Evolutionary conservation across 1,140 invertebrate genomes (phyloP), one percentile per base, ranked within the genome.

Genomic region (Camponotus vicinus): DNA sequence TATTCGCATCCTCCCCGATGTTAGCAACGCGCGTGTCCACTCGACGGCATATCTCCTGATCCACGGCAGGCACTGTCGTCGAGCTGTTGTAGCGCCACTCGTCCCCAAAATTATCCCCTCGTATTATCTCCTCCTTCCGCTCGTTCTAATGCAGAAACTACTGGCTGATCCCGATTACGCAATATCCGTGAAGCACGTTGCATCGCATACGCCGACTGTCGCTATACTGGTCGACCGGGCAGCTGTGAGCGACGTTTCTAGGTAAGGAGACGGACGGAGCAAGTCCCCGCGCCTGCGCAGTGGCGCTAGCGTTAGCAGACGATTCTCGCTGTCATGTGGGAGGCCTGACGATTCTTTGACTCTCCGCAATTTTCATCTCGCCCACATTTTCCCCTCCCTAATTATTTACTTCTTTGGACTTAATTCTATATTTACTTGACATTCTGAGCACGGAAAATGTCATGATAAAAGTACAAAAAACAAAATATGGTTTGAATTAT

Each of bases 11-110:
- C 57, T 84, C 73, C 11, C 49, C 63, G 34, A 5, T 32, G 78
- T 40, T 90, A 91, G 11, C 90, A 91, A 83, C 49, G 15, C 42
- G 61, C 27, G 85, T 18, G 18, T 91, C 87, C 87, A 91, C 87
- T 77, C 66, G 85, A 76, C 87, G 61, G 40, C 90, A 91, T 91
- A 89, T 89, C 75, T 89, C 89, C 69, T 91, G 88, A 32, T 91
- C 89, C 21, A 66, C 63, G 18, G 55, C 40, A 84, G 90, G 80
- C 89, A 91, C 82, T 85, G 85, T 88, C 55, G 45, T 80, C 37
- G 73, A 49, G 15, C 55, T 66, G 21, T 57, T 45, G 63, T 61
- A 79, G 37, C 63, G 64, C 15, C 27, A 79, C 57, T 18, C 37
- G 77, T 67, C 5, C 21, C 1, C 9, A 37, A 84, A 42, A 84